A percentile compares a stretch with the other conserved stretches of the same genome.
These are phyloP conservation scores for Shargacucullia verbasci DNA, from an alignment of 2,888 invertebrate species.

Conservation along the genomic window DNA sequence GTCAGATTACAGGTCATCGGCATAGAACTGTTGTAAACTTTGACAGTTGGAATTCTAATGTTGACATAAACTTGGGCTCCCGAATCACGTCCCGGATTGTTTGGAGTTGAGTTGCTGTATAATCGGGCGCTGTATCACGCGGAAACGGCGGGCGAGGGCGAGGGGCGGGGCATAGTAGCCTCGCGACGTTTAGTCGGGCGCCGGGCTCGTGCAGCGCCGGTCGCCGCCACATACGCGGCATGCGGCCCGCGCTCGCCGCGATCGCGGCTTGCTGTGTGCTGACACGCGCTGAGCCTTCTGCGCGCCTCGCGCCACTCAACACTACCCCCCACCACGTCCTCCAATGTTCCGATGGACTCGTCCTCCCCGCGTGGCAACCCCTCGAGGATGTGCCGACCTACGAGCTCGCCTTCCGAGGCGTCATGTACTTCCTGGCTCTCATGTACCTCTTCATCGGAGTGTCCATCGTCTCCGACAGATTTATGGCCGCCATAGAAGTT, in stretches of 20 bases:
- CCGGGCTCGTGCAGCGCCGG: conserved; percentile 86
- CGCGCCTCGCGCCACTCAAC: conserved; percentile 78
- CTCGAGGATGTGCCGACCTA: conserved; percentile 92
- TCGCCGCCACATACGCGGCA: conserved; percentile 84
- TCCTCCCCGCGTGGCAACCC: conserved; percentile 97
- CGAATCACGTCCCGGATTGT: conserved; percentile 44
- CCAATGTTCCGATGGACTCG: conserved; percentile 94
- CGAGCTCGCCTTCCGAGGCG: conserved; percentile 95
- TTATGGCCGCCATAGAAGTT: conserved; percentile 99
- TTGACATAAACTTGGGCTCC: conserved; percentile 37
- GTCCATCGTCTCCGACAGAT: conserved; percentile 99
- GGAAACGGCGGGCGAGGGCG: conserved; percentile 56
- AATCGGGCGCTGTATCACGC: conserved; percentile 41
- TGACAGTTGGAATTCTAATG: conserved; percentile 33
- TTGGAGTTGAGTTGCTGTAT: conserved; percentile 52
- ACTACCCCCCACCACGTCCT: conserved; percentile 78
- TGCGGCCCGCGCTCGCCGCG: conserved; percentile 83
- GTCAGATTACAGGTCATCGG: conserved; percentile 27
- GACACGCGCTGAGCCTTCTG: conserved; percentile 81
- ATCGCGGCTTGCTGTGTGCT: conserved; percentile 84
- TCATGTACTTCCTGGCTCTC: conserved; percentile 96
- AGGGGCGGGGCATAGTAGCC: conserved; percentile 61
- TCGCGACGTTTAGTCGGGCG: conserved; percentile 85
- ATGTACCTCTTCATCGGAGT: conserved; percentile 99
- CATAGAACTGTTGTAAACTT: conserved; percentile 22